Evolutionary conservation across 2,797 vertebrate genomes (phyloP).

Genomic region (Coluber constrictor): DNA sequence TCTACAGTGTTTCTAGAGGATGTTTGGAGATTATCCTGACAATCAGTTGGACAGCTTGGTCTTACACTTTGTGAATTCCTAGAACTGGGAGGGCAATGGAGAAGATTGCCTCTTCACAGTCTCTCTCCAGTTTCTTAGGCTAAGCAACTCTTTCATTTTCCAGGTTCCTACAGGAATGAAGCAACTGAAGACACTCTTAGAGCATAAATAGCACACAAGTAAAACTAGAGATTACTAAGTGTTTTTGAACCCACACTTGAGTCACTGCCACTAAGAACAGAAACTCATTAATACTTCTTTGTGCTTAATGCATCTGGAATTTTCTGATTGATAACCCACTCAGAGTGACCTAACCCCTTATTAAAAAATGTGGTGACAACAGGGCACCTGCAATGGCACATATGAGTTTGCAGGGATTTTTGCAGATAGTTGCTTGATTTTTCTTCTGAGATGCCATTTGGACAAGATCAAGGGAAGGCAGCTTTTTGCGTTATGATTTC

Average conservation of each 20-base stretch:
- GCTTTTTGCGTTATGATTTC: background rate
- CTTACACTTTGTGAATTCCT: background rate
- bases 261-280: background rate
- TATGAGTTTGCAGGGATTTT: background rate
- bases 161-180: background rate
- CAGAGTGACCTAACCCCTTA: background rate
- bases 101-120: background rate
- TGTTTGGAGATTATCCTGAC: background rate
- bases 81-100: background rate
- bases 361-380: background rate
- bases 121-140: background rate
- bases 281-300: background rate
- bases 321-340: background rate
- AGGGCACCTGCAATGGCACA: background rate
- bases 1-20: background rate
- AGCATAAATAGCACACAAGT: background rate
- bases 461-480: background rate
- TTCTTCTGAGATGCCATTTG: background rate
- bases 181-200: background rate
- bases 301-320: background rate
- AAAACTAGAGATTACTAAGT: background rate
- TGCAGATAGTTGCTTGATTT: background rate
- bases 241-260: background rate
- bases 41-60: background rate
- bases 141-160: background rate